Conservation (phyloP, 2,113 vertebrate genomes). For the Myxocyprinus asiaticus region DNA sequence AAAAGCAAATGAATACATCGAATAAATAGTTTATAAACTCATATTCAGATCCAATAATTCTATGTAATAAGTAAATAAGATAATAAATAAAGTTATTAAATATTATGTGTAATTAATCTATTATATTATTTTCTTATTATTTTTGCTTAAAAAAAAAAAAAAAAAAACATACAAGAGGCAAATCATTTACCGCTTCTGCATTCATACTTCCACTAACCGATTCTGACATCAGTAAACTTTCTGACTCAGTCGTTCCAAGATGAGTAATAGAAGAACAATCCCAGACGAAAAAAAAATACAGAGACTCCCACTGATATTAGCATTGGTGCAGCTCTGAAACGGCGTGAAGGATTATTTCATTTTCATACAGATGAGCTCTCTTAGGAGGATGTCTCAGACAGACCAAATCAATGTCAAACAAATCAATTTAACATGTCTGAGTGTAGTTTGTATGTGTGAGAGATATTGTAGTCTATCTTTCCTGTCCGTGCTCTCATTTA, state of each 20-base stretch:
- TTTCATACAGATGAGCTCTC: constrained; percentile 49
- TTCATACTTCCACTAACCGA: constrained; percentile 34
- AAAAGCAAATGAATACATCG: too few species aligned
- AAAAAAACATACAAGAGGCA: constrained; percentile 29
- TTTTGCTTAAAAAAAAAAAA: too few species aligned
- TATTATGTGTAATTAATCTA: too few species aligned
- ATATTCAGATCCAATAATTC: too few species aligned
- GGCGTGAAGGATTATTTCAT: constrained; percentile 43
- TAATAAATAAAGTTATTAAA: too few species aligned
- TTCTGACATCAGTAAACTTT: constrained; percentile 52
- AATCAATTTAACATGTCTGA: constrained; percentile 57
- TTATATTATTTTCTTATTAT: too few species aligned
- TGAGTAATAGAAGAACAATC: constrained; percentile 24
- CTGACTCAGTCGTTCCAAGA: constrained; percentile 21
- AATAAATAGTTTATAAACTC: too few species aligned
- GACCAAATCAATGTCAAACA: constrained; percentile 47
- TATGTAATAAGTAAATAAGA: too few species aligned
- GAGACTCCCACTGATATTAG: constrained; percentile 39
- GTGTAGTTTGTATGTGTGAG: constrained; percentile 16
- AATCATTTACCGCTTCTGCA: constrained; percentile 48
- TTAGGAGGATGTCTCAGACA: constrained; percentile 37
- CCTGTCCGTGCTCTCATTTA: constrained; percentile 29
- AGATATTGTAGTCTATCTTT: constrained; percentile 26
- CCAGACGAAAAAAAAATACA: constrained; percentile 26
- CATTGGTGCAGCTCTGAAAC: constrained; percentile 7